A percentile compares a stretch with the other conserved stretches of the same genome.
Evolutionary conservation across 2,797 vertebrate species (phyloP).

Genomic region (Leptodactylus fallax): DNA sequence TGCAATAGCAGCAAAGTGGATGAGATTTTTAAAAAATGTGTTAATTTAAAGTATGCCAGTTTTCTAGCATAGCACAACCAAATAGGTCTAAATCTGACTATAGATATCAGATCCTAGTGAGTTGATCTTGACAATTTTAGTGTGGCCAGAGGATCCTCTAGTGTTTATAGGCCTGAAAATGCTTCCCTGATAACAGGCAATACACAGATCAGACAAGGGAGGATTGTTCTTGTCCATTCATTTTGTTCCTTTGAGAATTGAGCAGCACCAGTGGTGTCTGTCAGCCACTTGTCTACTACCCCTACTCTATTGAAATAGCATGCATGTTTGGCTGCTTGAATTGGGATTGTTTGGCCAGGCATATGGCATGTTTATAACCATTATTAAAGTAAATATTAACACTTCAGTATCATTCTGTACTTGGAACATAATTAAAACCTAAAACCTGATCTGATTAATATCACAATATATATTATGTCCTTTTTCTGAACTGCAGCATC

Average conservation of each 20-base stretch:
- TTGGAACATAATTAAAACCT: no score
- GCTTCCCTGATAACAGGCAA: neutral
- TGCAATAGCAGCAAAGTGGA: no score
- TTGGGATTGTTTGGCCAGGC: no score
- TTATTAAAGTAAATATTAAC: no score
- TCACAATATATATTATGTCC: no score
- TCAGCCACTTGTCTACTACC: neutral
- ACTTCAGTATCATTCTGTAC: no score
- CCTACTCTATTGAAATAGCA: no score
- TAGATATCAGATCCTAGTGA: no score
- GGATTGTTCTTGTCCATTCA: neutral
- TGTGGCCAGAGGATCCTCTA: neutral
- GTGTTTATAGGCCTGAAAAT: neutral
- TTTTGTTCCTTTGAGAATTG: neutral
- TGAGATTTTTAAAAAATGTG: neutral
- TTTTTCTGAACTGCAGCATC: no score
- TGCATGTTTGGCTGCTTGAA: no score
- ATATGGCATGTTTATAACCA: no score
- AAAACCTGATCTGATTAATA: no score
- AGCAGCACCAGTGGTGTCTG: neutral
- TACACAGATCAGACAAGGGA: neutral
- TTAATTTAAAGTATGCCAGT: neutral
- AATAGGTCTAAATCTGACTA: neutral
- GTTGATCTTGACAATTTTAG: neutral
- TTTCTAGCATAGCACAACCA: neutral